These are phyloP conservation scores for Listronotus oregonensis DNA, from an alignment of 1,140 invertebrate genomes.

Conservation along the genomic window DNA sequence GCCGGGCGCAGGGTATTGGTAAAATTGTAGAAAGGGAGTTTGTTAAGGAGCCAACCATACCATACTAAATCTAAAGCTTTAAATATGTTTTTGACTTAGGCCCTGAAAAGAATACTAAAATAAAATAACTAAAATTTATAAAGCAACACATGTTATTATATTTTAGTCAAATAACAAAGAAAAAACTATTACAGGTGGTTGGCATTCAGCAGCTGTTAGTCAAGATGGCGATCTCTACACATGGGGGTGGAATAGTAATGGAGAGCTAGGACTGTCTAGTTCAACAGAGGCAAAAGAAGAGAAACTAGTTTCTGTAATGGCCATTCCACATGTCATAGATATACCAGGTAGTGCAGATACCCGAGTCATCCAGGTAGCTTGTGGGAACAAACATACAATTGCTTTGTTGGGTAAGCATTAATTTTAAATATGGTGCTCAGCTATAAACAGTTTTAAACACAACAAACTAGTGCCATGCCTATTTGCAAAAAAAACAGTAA, in stretches of 20 bases:
- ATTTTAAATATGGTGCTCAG: not conserved
- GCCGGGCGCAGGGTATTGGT: too few species aligned
- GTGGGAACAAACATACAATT: slow-evolving; percentile 71
- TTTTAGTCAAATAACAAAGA: too few species aligned
- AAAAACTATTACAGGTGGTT: slow-evolving; percentile 63
- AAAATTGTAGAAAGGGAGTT: too few species aligned
- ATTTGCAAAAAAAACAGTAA: too few species aligned
- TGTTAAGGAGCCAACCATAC: too few species aligned
- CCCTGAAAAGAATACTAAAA: too few species aligned
- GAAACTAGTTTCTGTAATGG: slow-evolving; percentile 42
- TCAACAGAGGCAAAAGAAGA: slow-evolving; percentile 38
- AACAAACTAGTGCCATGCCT: too few species aligned
- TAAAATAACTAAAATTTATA: too few species aligned
- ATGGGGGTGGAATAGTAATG: slow-evolving; percentile 91
- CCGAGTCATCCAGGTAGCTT: slow-evolving; percentile 64
- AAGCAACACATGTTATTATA: too few species aligned
- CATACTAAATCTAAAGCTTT: too few species aligned
- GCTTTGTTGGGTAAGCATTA: slow-evolving; percentile 58
- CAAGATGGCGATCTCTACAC: slow-evolving; percentile 79
- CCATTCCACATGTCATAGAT: slow-evolving; percentile 51
- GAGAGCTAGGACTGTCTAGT: slow-evolving; percentile 73
- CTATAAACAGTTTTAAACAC: too few species aligned
- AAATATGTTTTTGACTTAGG: too few species aligned
- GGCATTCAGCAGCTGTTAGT: slow-evolving; percentile 82
- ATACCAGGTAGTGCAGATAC: slow-evolving; percentile 53